These are phyloP conservation scores for Paracentrotus lividus DNA, from an alignment of 53 echinoderm and acorn worm genomes.

Conservation along the genomic window DNA sequence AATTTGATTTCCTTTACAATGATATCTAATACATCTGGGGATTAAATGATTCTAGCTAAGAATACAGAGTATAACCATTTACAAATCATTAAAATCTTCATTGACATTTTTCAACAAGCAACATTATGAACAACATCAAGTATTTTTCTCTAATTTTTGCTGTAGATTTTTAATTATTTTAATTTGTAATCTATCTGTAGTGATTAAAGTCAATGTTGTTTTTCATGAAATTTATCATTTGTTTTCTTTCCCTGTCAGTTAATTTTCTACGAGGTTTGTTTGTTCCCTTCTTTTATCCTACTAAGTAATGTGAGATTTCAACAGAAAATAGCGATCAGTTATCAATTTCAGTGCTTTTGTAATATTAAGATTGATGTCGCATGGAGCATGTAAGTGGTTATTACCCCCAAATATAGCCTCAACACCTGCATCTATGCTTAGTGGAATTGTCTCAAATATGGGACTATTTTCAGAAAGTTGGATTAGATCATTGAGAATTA, in stretches of 20 bases:
- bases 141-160: too few species aligned
- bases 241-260: too few species aligned
- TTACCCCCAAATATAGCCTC: not conserved
- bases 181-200: too few species aligned
- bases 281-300: not conserved
- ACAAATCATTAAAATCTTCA: too few species aligned
- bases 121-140: too few species aligned
- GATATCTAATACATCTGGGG: too few species aligned
- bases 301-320: not conserved
- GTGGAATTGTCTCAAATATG: not conserved
- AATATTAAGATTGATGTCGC: conserved; percentile 2
- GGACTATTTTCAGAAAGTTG: not conserved
- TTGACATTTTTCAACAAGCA: too few species aligned
- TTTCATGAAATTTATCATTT: not conserved
- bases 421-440: not conserved
- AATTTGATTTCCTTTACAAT: too few species aligned
- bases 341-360: conserved; percentile 10
- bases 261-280: not conserved
- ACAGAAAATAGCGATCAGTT: not conserved
- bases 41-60: too few species aligned
- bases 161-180: too few species aligned
- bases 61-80: too few species aligned
- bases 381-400: not conserved
- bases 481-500: not conserved
- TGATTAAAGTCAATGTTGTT: not conserved